These are phyloP conservation scores for Vanessa atalanta DNA, from an alignment of 1,140 invertebrate genomes.

Conservation along the genomic window DNA sequence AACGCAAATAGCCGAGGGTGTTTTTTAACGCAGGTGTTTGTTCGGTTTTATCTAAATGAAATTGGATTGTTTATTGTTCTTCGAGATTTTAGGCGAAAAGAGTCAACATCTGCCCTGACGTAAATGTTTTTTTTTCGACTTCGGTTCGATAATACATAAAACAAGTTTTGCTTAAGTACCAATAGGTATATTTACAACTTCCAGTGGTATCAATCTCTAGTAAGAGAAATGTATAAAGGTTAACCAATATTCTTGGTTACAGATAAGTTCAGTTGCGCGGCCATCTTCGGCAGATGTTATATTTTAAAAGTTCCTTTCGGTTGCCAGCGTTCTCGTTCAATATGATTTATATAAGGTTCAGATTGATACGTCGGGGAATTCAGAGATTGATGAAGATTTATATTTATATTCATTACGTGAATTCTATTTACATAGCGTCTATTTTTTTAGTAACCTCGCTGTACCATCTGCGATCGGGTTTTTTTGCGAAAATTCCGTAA, in stretches of 20 bases:
- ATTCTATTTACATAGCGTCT: background rate
- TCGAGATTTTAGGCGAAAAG: background rate
- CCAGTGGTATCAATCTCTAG: too few relatives aligned
- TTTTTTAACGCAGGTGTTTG: constrained; percentile 16
- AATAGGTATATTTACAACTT: too few relatives aligned
- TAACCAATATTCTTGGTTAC: constrained; percentile 56
- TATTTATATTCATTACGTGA: constrained; percentile 12
- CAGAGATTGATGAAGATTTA: constrained; percentile 19
- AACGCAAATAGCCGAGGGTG: background rate
- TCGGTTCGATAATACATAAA: too few relatives aligned
- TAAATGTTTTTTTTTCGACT: too few relatives aligned
- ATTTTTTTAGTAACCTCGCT: too few relatives aligned
- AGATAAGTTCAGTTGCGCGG: constrained; percentile 49
- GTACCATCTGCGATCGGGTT: too few relatives aligned
- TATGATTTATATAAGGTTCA: constrained; percentile 39
- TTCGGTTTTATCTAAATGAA: background rate
- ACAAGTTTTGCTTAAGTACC: too few relatives aligned
- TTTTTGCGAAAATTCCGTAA: too few relatives aligned
- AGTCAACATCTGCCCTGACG: too few relatives aligned
- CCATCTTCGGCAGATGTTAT: constrained; percentile 47
- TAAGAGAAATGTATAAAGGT: constrained; percentile 6
- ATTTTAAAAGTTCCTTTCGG: constrained; percentile 49
- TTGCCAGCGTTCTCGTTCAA: constrained; percentile 23
- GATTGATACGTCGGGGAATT: constrained; percentile 33
- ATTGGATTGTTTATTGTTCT: background rate